Evolutionary conservation across 2,888 invertebrate genomes (phyloP).

Genomic region (Brachypterus glaber): DNA sequence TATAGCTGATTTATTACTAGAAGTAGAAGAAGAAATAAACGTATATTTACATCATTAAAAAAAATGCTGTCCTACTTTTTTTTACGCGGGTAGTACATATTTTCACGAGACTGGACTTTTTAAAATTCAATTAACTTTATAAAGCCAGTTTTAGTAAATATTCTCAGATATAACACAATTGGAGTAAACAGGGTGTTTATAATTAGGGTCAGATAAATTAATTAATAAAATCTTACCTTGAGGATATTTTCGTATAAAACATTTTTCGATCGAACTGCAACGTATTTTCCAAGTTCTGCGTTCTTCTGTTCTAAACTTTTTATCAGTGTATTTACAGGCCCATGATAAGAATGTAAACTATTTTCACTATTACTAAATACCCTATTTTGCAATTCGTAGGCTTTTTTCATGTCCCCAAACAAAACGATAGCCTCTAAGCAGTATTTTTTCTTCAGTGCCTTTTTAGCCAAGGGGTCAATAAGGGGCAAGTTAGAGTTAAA

Average conservation of each 20-base stretch:
- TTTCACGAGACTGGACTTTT: too few species aligned
- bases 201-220: too few species aligned
- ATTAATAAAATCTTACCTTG: too few species aligned
- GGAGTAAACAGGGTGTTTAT: too few species aligned
- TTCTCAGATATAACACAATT: too few species aligned
- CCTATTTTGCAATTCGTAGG: constrained; percentile 47
- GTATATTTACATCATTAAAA: too few species aligned
- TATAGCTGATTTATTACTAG: too few species aligned
- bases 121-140: too few species aligned
- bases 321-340: constrained; percentile 39
- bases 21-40: too few species aligned
- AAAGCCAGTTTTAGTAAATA: too few species aligned
- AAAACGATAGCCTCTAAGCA: constrained; percentile 57
- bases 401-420: constrained; percentile 46
- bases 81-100: too few species aligned
- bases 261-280: constrained; percentile 47
- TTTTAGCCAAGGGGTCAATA: constrained; percentile 78
- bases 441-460: constrained; percentile 60
- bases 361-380: constrained; percentile 37
- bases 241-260: constrained; percentile 45
- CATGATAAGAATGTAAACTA: constrained; percentile 43
- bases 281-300: constrained; percentile 42
- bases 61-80: too few species aligned
- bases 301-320: constrained; percentile 24
- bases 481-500: constrained; percentile 55